Evolutionary conservation across 2,113 vertebrate genomes (phyloP).

Genomic region (Silurus meridionalis): DNA sequence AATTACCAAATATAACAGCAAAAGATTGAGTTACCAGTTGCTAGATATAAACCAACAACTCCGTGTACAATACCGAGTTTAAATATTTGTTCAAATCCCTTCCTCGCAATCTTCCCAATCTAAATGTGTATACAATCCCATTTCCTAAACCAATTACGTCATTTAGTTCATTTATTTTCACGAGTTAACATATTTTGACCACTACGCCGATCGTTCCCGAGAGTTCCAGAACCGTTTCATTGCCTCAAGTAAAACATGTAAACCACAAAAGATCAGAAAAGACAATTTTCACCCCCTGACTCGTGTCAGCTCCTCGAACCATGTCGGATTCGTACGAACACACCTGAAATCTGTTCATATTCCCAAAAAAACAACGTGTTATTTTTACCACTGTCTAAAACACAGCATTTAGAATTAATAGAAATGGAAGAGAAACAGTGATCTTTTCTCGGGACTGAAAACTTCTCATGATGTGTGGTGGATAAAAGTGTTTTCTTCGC

Average conservation of each 20-base stretch:
- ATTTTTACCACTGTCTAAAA: not conserved
- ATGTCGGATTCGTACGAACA: not conserved
- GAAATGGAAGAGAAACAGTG: not conserved
- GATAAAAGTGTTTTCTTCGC: not conserved
- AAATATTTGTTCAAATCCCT: constrained; percentile 25
- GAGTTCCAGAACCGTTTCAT: not conserved
- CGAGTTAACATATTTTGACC: not conserved
- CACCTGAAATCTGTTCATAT: not conserved
- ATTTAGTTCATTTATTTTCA: constrained; percentile 20
- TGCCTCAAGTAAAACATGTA: not conserved
- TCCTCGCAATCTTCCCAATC: constrained; percentile 13
- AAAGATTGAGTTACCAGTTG: constrained; percentile 14
- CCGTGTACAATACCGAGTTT: not conserved
- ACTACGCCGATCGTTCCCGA: not conserved
- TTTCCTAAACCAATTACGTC: constrained; percentile 28
- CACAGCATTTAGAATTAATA: not conserved
- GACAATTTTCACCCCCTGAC: not conserved
- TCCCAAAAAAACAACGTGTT: not conserved
- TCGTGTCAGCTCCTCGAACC: not conserved
- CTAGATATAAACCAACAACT: constrained; percentile 24
- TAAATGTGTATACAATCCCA: constrained; percentile 9
- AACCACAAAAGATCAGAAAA: not conserved
- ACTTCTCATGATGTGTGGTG: not conserved
- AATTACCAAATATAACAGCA: constrained; percentile 28
- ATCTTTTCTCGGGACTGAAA: not conserved